A percentile compares a stretch with the other conserved stretches of the same genome.
phyloP scores from a whole-genome alignment of 1,140 invertebrate species.

The Drosophila kepulauana region DNA sequence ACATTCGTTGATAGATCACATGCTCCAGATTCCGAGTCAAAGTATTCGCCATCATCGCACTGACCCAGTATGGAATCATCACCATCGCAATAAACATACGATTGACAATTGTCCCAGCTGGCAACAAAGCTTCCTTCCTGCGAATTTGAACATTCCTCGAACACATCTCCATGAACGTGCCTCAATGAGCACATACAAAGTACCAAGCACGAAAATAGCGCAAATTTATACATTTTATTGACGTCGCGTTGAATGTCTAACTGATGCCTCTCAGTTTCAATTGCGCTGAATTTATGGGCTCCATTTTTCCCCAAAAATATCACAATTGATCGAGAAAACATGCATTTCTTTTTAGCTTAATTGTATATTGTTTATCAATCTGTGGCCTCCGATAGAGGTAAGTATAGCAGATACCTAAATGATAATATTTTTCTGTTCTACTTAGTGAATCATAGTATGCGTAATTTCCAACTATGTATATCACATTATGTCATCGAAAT shows the following conservation, averaged over 20 bases:
- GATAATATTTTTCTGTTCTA: slow-evolving; percentile 52
- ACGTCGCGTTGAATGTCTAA: slow-evolving; percentile 39
- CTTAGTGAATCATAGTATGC: slow-evolving; percentile 49
- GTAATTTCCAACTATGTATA: slow-evolving; percentile 28
- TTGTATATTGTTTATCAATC: slow-evolving; percentile 58
- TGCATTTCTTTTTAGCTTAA: slow-evolving; percentile 76
- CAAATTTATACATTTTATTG: slow-evolving; percentile 57
- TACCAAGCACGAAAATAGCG: slow-evolving; percentile 28
- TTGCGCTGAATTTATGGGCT: slow-evolving; percentile 56
- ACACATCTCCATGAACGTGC: slow-evolving; percentile 43
- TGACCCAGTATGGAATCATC: slow-evolving; percentile 67
- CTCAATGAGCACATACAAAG: slow-evolving; percentile 16
- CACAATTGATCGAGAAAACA: slow-evolving; percentile 31
- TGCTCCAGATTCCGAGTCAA: slow-evolving; percentile 57
- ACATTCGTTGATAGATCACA: slow-evolving; percentile 71
- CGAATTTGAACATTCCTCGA: slow-evolving; percentile 61
- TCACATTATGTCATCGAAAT: slow-evolving; percentile 70
- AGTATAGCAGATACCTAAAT: slow-evolving; percentile 3
- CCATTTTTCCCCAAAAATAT: slow-evolving; percentile 15
- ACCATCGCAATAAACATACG: slow-evolving; percentile 74
- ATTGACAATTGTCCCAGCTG: slow-evolving; percentile 67
- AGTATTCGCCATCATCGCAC: slow-evolving; percentile 71
- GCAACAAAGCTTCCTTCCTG: slow-evolving; percentile 62
- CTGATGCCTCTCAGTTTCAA: slow-evolving; percentile 36
- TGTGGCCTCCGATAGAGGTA: slow-evolving; percentile 22